Evolutionary conservation across 2,888 invertebrate species (phyloP), one percentile per base, ranked within the genome.

Genomic region (Antitype chi): DNA sequence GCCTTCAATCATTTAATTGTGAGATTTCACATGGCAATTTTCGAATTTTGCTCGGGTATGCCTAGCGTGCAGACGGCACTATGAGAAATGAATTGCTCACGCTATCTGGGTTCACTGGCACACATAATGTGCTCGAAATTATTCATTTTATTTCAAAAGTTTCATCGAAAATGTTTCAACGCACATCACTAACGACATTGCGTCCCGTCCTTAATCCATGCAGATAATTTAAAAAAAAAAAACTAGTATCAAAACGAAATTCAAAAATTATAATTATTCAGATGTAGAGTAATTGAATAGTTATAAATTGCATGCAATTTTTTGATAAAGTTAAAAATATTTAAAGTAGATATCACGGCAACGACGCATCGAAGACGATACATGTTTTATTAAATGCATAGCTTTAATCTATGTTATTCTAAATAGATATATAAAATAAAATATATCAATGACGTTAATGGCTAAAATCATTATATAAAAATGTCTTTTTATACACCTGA

Each of bases 361-460:
- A 91, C 91, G 89, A 89, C 89, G 91, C 92, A 92, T 92, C 92
- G 93, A 93, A 93, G 84, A 89, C 86, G 80, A 84, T 74, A 89
- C 84, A 89, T 86, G 86, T 88, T 88, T 83, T 77, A 85, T 86
- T 80, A 89, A 87, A 90, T 89, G 72, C 88, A 91, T 92, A 91
- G 92, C 91, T 92, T 91, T 93, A 92, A 92, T 88, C 89, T 89
- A 91, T 89, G 89, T 90, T 85, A 91, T 91, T 92, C 88, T 93
- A 91, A 94, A 91, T 93, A 91, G 76, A 88, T 85, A 79, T 85
- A 71, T 80, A 85, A 76, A 79, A 82, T 89, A 82, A 87, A 87
- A 88, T 88, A 88, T 89, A 90, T 88, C 89, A 89, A 82, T 85
- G 83, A 89, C 86, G 83, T 85, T 88, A 87, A 84, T 81, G 74